phyloP scores from a whole-genome alignment of 2,888 invertebrate genomes.

The Perithous albicinctus region DNA sequence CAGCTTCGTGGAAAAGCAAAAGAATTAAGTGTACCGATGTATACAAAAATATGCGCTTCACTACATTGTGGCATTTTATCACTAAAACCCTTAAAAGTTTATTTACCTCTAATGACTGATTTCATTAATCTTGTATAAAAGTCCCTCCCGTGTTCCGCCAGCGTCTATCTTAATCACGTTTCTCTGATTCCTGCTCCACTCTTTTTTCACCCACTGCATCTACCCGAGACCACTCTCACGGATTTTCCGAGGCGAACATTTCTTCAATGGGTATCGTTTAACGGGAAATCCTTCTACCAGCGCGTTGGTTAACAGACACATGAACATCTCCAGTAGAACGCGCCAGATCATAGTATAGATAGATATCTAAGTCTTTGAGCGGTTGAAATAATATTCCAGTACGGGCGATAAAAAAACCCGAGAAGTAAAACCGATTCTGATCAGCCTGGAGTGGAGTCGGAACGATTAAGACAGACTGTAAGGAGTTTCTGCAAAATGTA shows the following conservation, averaged over 20 bases:
- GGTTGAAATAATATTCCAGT: constrained; percentile 39
- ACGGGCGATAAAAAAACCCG: constrained; percentile 29
- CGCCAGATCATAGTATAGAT: background rate
- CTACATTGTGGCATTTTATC: too few relatives aligned
- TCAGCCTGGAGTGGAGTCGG: background rate
- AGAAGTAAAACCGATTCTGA: constrained; percentile 36
- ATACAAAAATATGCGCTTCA: too few relatives aligned
- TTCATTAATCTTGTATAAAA: background rate
- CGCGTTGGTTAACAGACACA: constrained; percentile 13
- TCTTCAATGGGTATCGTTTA: constrained; percentile 33
- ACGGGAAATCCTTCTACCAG: constrained; percentile 35
- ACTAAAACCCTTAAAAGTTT: too few relatives aligned
- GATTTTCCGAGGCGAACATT: constrained; percentile 1
- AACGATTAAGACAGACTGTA: background rate
- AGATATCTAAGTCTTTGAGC: constrained; percentile 1
- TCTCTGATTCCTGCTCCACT: background rate
- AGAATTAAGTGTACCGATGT: too few relatives aligned
- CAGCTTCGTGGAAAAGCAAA: background rate
- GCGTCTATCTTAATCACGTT: constrained; percentile 38
- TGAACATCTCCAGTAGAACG: background rate
- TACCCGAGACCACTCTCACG: constrained; percentile 8
- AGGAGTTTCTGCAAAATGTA: background rate
- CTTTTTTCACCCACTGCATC: constrained; percentile 17
- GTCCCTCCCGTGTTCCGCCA: background rate
- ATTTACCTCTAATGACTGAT: background rate